A percentile compares a stretch with the other conserved stretches of the same genome.
Evolutionary conservation across 2,797 vertebrate genomes (phyloP).

Genomic region (Ceryle rudis): DNA sequence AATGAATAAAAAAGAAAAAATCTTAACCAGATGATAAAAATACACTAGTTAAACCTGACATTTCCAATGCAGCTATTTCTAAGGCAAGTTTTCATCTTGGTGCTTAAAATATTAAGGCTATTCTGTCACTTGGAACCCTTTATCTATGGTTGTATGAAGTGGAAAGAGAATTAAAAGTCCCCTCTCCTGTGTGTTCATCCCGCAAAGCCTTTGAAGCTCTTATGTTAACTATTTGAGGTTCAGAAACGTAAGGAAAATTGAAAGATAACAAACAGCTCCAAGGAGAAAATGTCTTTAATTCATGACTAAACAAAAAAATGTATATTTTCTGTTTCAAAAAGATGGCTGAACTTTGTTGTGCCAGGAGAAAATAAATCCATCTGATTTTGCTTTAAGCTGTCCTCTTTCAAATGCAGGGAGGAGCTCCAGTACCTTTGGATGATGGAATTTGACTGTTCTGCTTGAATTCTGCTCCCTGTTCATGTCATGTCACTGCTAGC

Average conservation of each 20-base stretch:
- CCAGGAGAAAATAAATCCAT: constrained; percentile 68
- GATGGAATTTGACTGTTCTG: constrained; percentile 57
- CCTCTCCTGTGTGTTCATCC: not conserved
- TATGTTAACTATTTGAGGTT: constrained; percentile 35
- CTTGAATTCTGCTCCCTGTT: constrained; percentile 56
- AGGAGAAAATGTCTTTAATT: constrained; percentile 34
- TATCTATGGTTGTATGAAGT: not conserved
- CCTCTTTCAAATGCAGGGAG: not conserved
- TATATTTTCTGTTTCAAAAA: constrained; percentile 48
- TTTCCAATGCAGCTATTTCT: not conserved
- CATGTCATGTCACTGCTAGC: constrained; percentile 39
- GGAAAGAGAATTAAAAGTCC: constrained; percentile 6
- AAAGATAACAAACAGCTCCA: constrained; percentile 25
- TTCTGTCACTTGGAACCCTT: not conserved
- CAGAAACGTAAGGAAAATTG: constrained; percentile 44
- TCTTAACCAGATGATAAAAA: not conserved
- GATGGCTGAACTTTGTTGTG: constrained; percentile 19
- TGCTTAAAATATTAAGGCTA: not conserved
- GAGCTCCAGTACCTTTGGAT: constrained; percentile 41
- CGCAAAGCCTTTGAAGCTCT: constrained; percentile 24
- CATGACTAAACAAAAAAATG: constrained; percentile 40
- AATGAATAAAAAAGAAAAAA: not conserved
- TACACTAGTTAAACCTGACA: not conserved
- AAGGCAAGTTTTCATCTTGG: not conserved
- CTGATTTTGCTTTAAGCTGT: constrained; percentile 61